Evolutionary conservation across 2,797 vertebrate species (phyloP).

Genomic region (Pampus argenteus): DNA sequence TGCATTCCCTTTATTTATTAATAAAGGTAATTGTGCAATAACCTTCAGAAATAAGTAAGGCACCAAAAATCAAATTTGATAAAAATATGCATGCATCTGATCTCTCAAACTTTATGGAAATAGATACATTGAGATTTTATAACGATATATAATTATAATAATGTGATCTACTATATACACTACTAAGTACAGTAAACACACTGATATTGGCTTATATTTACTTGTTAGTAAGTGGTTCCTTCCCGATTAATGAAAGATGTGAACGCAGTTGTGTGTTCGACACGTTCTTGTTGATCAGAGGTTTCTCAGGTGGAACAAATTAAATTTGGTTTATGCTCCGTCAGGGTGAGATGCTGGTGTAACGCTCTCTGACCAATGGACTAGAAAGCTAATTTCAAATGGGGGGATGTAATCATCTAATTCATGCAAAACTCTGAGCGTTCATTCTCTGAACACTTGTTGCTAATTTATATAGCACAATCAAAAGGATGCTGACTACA

Average conservation of each 20-base stretch:
- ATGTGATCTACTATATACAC: background rate
- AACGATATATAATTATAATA: background rate
- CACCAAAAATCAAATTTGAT: background rate
- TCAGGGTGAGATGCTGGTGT: conserved; percentile 11
- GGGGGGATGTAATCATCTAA: conserved; percentile 51
- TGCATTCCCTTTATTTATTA: background rate
- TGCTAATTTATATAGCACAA: conserved; percentile 12
- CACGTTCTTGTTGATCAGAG: conserved; percentile 27
- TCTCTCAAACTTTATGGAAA: background rate
- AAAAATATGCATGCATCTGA: background rate
- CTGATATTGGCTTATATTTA: background rate
- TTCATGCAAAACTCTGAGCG: conserved; percentile 39
- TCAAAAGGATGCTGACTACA: conserved; percentile 3
- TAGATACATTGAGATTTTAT: background rate
- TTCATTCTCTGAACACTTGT: background rate
- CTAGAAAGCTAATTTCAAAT: conserved; percentile 56
- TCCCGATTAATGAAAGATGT: conserved; percentile 19
- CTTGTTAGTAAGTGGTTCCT: background rate
- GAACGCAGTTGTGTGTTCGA: conserved; percentile 42
- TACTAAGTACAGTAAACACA: background rate
- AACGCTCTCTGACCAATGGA: conserved; percentile 25
- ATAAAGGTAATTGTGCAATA: background rate
- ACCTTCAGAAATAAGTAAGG: background rate
- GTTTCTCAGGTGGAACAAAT: conserved; percentile 61
- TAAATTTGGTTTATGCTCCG: conserved; percentile 55